These are phyloP conservation scores for Rhyacophila evoluta DNA, from an alignment of 2,888 invertebrate species.

Conservation along the genomic window DNA sequence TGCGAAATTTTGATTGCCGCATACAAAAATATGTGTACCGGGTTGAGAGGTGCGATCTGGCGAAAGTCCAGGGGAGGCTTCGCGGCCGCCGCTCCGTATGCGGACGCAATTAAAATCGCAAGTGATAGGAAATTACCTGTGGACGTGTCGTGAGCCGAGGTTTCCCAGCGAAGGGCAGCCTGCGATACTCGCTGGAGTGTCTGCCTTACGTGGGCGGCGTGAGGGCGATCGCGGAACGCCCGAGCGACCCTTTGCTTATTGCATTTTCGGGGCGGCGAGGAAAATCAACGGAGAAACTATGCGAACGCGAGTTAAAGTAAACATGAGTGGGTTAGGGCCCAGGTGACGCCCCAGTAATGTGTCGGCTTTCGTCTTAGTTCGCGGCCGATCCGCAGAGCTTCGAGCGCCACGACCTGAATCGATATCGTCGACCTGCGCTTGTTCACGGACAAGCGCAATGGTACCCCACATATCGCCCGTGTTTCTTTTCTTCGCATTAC, in stretches of 20 bases:
- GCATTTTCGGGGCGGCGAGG: conserved; percentile 33
- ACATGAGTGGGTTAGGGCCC: conserved; percentile 57
- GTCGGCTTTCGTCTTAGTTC: conserved; percentile 54
- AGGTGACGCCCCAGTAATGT: conserved; percentile 59
- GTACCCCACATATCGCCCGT: conserved; percentile 46
- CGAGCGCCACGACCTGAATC: conserved; percentile 55
- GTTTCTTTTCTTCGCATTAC: conserved; percentile 27
- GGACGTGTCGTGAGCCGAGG: conserved; percentile 29
- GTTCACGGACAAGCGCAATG: conserved; percentile 59
- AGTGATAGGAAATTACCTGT: conserved; percentile 18
- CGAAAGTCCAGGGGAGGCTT: background rate
- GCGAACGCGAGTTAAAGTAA: conserved; percentile 55
- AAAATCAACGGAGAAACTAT: conserved; percentile 65
- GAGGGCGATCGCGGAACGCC: conserved; percentile 56
- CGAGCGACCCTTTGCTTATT: conserved; percentile 32
- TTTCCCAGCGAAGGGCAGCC: conserved; percentile 46
- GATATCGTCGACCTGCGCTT: conserved; percentile 56
- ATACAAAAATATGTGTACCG: conserved; percentile 52
- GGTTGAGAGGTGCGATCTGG: conserved; percentile 22
- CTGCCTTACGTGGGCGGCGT: conserved; percentile 59
- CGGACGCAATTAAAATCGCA: conserved; percentile 23
- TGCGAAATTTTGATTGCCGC: conserved; percentile 57
- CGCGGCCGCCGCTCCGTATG: conserved; percentile 18
- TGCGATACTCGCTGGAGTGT: conserved; percentile 59
- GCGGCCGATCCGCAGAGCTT: conserved; percentile 56